Conservation (phyloP, 2,888 invertebrate species). For the Leucoma salicis region DNA sequence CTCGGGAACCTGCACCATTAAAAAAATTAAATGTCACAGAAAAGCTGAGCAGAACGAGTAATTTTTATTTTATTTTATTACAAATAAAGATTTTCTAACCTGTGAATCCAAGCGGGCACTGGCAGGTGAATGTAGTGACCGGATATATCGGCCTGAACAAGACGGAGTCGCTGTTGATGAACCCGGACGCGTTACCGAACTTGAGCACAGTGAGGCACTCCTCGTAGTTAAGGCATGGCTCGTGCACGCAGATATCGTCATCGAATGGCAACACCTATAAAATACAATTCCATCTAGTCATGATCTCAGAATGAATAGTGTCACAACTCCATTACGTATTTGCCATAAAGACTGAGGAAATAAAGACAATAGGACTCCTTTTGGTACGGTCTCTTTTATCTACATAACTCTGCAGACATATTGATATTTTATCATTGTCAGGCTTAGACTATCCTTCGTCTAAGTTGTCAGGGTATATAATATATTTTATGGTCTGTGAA, state of each 20-base stretch:
- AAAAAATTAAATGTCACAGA: background rate
- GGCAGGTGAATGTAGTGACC: conserved; percentile 95
- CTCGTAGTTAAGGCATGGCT: conserved; percentile 97
- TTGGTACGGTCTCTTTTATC: too few relatives aligned
- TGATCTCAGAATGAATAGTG: too few relatives aligned
- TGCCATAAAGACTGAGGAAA: too few relatives aligned
- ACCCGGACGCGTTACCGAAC: conserved; percentile 95
- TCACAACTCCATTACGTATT: too few relatives aligned
- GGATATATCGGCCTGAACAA: conserved; percentile 97
- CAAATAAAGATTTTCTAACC: too few relatives aligned
- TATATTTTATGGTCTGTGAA: too few relatives aligned
- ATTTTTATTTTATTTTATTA: background rate
- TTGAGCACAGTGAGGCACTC: conserved; percentile 95
- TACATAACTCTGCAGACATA: too few relatives aligned
- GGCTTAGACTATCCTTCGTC: too few relatives aligned
- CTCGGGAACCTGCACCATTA: conserved; percentile 86
- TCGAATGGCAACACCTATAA: conserved; percentile 94
- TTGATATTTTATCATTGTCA: too few relatives aligned
- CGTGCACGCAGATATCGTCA: conserved; percentile 96
- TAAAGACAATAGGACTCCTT: too few relatives aligned
- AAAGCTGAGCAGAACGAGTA: background rate
- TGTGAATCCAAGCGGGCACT: conserved; percentile 95
- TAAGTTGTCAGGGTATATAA: too few relatives aligned
- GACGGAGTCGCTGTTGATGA: conserved; percentile 93
- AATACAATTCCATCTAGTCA: too few relatives aligned